These are phyloP conservation scores for Notospermus geniculatus DNA, from an alignment of 1,140 invertebrate genomes.

Conservation along the genomic window DNA sequence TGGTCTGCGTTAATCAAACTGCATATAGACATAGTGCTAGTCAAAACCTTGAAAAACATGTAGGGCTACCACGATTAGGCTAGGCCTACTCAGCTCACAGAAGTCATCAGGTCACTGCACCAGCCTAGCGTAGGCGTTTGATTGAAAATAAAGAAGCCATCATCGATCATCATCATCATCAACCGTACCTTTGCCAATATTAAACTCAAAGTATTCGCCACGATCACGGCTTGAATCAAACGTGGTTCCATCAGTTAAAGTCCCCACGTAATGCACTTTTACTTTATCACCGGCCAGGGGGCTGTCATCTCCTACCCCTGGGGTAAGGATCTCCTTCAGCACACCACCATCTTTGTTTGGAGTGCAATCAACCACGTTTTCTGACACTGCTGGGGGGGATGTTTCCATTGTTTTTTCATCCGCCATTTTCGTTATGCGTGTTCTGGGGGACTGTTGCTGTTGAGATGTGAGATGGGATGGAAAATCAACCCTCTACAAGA, in stretches of 20 bases:
- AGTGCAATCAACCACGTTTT: slow-evolving; percentile 63
- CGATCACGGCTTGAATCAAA: slow-evolving; percentile 91
- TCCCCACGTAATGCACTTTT: slow-evolving; percentile 91
- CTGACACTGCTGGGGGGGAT: no score
- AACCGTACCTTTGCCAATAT: slow-evolving; percentile 70
- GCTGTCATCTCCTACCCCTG: slow-evolving; percentile 67
- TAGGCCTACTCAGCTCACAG: no score
- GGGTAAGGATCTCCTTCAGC: slow-evolving; percentile 79
- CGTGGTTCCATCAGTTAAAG: slow-evolving; percentile 79
- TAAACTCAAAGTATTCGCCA: slow-evolving; percentile 80
- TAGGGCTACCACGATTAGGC: no score
- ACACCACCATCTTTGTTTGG: slow-evolving; percentile 75
- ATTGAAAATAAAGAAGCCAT: slow-evolving; percentile 1
- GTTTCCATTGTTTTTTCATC: no score
- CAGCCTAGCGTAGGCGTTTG: background rate
- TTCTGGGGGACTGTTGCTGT: no score
- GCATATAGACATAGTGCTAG: background rate
- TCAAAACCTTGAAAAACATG: background rate
- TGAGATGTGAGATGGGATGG: no score
- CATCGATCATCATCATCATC: background rate
- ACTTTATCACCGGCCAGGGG: slow-evolving; percentile 70
- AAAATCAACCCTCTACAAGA: no score
- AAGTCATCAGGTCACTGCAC: background rate
- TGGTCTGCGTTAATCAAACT: no score
- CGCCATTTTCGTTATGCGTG: no score